Evolutionary conservation across 2,113 vertebrate species (phyloP).

Genomic region (Deroptyus accipitrinus): DNA sequence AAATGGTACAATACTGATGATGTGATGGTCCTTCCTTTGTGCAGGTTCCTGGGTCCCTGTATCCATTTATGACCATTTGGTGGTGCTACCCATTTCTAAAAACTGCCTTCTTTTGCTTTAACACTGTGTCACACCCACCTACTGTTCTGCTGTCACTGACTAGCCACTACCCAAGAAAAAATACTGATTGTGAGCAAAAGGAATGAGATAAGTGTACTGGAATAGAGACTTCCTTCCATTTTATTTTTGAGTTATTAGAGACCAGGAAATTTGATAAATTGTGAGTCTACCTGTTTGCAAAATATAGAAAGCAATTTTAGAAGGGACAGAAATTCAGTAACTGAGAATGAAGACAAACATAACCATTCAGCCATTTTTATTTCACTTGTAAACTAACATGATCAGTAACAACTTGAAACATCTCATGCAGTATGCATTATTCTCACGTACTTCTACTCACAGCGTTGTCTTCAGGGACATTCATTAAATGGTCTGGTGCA

Average conservation of each 20-base stretch:
- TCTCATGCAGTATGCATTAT: slow-evolving; percentile 31
- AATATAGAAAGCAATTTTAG: slow-evolving; percentile 8
- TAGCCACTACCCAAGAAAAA: not conserved
- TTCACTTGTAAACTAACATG: slow-evolving; percentile 20
- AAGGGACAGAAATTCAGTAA: not conserved
- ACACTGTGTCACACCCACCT: not conserved
- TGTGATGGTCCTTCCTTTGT: not conserved
- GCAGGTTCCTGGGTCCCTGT: not conserved
- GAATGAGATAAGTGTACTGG: not conserved
- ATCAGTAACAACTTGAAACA: slow-evolving; percentile 40
- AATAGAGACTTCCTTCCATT: not conserved
- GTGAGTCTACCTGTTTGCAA: not conserved
- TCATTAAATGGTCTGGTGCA: not conserved
- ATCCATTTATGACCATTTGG: not conserved
- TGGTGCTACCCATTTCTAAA: slow-evolving; percentile 35
- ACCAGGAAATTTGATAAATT: not conserved
- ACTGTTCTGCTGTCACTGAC: not conserved
- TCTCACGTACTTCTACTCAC: slow-evolving; percentile 19
- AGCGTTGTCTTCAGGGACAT: not conserved
- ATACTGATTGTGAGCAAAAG: not conserved
- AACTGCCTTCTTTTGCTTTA: not conserved
- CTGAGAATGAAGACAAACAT: not conserved
- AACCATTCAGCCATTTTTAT: not conserved
- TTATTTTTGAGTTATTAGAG: not conserved
- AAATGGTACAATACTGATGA: not conserved